Base-by-base conservation (phyloP, 2,113 vertebrate species). In the Hemiscyllium ocellatum region DNA sequence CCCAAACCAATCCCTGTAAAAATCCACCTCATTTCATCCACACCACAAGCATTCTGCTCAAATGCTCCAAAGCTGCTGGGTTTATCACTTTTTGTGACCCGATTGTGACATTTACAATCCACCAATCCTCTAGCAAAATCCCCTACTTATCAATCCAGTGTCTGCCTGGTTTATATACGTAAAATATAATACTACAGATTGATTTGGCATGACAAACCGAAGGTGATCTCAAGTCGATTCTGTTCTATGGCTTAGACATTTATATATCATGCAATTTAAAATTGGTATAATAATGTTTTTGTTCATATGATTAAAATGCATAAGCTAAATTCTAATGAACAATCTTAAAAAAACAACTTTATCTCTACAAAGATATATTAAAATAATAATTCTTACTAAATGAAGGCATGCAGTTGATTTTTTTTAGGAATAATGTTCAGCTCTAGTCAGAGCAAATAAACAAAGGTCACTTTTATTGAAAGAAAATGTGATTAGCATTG, bases 351-450 rank as follows among this genome's bases (percentile, higher is more conserved):
- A 83, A n/a, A 42, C 89, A 90, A 90, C 33, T 33, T 89, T 24
- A 61, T 61, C 24, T 90, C 56, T 90, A 7, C 20, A 86, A 86
- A 86, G 42, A 50, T 12, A 15, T 52, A 29, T 33, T 66, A 33
- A 91, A 33, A 91, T 91, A 91, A 91, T 66, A 33, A 65, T 66
- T 91, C 61, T 65, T 65, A 91, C 61, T 65, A 66, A 91, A 91
- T 37, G 5, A n/a, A 91, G 56, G 26, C 33, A 90, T 61, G 47
- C 24, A 87, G 22, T 78, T 90, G 56, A 66, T 37, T 91, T 65
- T 61, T 65, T 61, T 65, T 65, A 20, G 66, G n/a, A 91, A 83
- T 83, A 83, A 83, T 37, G 17, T 83, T 90, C 24, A 61, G 15
- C 8, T 91, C 29, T 19, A n/a, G 33, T 91, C 29, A 91, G 56